Evolutionary conservation across 64 coral and sea anemone genomes (phyloP).

Genomic region (Dendrophyllia cribrosa): DNA sequence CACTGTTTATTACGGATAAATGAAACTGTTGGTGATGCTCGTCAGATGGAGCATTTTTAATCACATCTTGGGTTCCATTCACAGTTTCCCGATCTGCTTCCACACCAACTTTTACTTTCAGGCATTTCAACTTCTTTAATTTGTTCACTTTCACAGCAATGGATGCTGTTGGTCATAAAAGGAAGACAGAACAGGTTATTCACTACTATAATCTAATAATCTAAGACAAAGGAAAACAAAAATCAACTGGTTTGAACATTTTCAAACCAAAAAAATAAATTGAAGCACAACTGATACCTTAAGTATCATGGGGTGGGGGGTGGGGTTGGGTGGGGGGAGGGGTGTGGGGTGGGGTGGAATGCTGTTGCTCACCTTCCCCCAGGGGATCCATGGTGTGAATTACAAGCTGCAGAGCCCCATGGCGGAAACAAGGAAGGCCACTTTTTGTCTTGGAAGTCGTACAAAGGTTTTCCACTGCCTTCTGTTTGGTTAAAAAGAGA

Average conservation of each 20-base stretch:
- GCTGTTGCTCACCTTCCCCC: conserved; percentile 74
- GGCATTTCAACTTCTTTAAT: conserved; percentile 61
- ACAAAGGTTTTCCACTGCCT: conserved; percentile 86
- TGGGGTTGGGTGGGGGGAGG: no score
- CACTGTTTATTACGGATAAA: conserved; percentile 30
- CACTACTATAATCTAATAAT: conserved; percentile 7
- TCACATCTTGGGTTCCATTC: neutral
- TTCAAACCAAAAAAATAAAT: no score
- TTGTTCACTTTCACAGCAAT: conserved; percentile 81
- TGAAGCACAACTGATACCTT: no score
- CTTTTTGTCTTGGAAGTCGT: conserved; percentile 40
- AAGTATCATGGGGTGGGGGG: no score
- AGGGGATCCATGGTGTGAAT: conserved; percentile 92
- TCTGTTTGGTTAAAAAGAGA: conserved; percentile 54
- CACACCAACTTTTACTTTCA: conserved; percentile 67
- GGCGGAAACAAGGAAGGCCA: conserved; percentile 79
- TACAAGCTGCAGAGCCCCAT: conserved; percentile 86
- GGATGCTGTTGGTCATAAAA: conserved; percentile 70
- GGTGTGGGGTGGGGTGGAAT: no score
- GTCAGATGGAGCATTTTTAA: neutral
- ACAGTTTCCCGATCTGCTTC: neutral
- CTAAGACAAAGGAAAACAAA: no score
- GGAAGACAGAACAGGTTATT: conserved; percentile 19
- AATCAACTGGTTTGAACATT: no score
- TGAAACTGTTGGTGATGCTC: conserved; percentile 4